Evolutionary conservation across 92 coral and sea anemone species (phyloP), one percentile per base, ranked within the genome.

Genomic region (Parazoanthus swiftii): DNA sequence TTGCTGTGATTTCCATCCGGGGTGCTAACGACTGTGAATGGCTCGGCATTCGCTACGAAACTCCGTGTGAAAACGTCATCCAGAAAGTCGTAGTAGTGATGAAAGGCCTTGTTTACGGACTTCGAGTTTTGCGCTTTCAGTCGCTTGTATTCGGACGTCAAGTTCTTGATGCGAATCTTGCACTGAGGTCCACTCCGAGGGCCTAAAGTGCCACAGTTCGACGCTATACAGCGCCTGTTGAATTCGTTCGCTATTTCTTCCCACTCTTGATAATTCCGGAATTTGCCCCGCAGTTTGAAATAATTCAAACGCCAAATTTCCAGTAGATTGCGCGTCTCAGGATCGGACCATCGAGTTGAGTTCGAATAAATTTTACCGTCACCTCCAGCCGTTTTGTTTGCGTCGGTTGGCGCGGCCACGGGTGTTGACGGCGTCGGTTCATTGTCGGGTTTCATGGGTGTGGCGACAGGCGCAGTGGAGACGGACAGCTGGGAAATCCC

Each of bases 111-210:
- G 38, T 89, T 89, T 20, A 89, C 86, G 6, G 80, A 82, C 26
- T 91, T 91, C 5, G 92, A 85, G 82, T 91, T 83, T 42, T 95
- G 94, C 5, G 91, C 94, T 79, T 92, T 93, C 26, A 92, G 83
- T 43, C 94, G 74, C 85, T 95, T 95, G 91, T 95, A 95, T 42
- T 95, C 98, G 13, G 98, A 94, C 11, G 91, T 86, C 36, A 95
- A 91, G 81, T 95, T 95, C 85, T 95, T 95, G 59, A 95, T 89
- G 4, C 98, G 92, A 50, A 95, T 92, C 77, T 95, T 95, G 56
- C 98, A 95, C 96, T 95, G 98, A 42, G 93, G 88, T 23, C 98
- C 98, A 0, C 94, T 95, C 35, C 98, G 77, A 37, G 98, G 98
- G 1, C 98, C 98, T 1, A 95, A 91, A 6, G 92, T 92, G 58